phyloP scores from a whole-genome alignment of 1,140 invertebrate species.

The Lordiphosa mommai region DNA sequence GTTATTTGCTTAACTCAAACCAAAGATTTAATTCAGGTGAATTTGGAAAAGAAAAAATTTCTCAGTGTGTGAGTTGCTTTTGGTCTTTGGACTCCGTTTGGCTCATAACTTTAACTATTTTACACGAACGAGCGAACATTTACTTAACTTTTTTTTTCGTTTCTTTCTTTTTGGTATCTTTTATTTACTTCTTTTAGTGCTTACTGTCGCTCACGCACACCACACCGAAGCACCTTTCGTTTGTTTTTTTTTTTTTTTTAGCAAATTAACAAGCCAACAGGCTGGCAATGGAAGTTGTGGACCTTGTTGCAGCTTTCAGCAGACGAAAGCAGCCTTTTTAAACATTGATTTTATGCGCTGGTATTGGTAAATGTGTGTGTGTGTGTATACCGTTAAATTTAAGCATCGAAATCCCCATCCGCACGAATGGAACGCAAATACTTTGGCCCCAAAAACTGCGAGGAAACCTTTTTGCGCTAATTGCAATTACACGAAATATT shows the following conservation, averaged over 20 bases:
- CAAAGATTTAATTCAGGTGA: no score
- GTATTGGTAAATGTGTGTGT: slow-evolving; percentile 1
- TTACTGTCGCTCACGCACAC: slow-evolving; percentile 23
- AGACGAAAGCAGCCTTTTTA: slow-evolving; percentile 27
- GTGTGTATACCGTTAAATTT: slow-evolving; percentile 23
- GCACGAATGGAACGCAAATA: slow-evolving; percentile 4
- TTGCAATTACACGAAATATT: slow-evolving; percentile 68
- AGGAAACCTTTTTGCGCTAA: slow-evolving; percentile 44
- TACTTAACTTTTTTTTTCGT: slow-evolving; percentile 37
- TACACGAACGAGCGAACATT: slow-evolving; percentile 54
- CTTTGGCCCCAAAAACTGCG: background rate
- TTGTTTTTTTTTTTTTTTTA: slow-evolving; percentile 14
- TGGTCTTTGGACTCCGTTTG: slow-evolving; percentile 57
- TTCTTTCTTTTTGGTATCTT: slow-evolving; percentile 26
- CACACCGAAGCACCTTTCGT: slow-evolving; percentile 10
- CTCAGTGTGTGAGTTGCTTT: slow-evolving; percentile 30
- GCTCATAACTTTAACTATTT: slow-evolving; percentile 68
- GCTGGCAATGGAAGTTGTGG: background rate
- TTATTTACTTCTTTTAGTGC: slow-evolving; percentile 57
- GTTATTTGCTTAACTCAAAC: no score
- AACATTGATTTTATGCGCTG: slow-evolving; percentile 35
- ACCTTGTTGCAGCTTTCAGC: slow-evolving; percentile 10
- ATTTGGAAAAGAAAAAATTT: slow-evolving; percentile 41
- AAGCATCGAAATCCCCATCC: slow-evolving; percentile 10
- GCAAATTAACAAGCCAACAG: slow-evolving; percentile 51